Conservation (phyloP, 2,113 vertebrate genomes). For the Rissa tridactyla region DNA sequence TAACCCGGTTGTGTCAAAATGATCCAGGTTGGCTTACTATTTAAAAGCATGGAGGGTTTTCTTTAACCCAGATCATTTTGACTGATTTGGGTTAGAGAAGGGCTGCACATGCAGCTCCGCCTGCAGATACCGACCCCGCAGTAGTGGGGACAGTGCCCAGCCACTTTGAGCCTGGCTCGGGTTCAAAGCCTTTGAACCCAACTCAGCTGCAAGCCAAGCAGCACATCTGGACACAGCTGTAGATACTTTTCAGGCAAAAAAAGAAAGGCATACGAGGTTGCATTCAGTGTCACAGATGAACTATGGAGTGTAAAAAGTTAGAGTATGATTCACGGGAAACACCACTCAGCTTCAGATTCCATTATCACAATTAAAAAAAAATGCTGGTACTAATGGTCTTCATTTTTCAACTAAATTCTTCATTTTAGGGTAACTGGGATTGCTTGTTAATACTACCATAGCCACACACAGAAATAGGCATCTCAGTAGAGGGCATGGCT, state of each 20-base stretch:
- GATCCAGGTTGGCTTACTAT: constrained; percentile 62
- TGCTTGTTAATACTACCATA: neutral
- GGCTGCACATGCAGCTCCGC: neutral
- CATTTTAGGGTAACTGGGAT: neutral
- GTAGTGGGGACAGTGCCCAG: neutral
- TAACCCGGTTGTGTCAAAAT: constrained; percentile 64
- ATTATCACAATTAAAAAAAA: neutral
- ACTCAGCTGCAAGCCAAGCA: neutral
- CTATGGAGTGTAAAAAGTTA: neutral
- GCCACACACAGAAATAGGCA: neutral
- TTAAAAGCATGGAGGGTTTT: constrained; percentile 45
- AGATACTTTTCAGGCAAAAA: neutral
- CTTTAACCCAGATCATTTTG: constrained; percentile 51
- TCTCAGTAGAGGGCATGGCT: neutral
- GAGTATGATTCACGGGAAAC: neutral
- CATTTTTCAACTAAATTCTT: neutral
- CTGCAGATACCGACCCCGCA: neutral
- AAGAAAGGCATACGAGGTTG: neutral
- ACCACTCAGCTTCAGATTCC: neutral
- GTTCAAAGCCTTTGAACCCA: constrained; percentile 6
- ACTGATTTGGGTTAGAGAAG: constrained; percentile 58
- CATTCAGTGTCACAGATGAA: constrained; percentile 16
- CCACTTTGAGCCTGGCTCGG: neutral
- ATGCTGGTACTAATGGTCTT: neutral
- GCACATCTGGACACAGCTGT: constrained; percentile 37